phyloP scores from a whole-genome alignment of 37 sponge, comb jelly and placozoan genomes.

The Petrosia ficiformis region DNA sequence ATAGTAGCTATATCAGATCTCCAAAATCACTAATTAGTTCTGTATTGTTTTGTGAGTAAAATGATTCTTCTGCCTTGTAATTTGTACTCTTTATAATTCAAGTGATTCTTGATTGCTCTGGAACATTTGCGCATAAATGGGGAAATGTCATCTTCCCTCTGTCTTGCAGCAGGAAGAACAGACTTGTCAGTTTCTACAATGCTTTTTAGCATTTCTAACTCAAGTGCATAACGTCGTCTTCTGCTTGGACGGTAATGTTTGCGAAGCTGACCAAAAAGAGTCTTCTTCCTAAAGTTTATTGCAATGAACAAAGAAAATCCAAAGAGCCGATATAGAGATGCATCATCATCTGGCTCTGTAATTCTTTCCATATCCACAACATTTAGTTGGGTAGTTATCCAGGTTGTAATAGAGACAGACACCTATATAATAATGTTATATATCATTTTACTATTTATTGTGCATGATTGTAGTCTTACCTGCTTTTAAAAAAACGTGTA shows the following conservation, averaged over 20 bases:
- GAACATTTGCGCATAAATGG: slow-evolving; percentile 5
- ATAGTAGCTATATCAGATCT: not conserved
- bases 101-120: slow-evolving; percentile 6
- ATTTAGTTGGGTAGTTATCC: not conserved
- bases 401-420: not conserved
- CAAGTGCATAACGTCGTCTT: no score
- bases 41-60: not conserved
- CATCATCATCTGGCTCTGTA: not conserved
- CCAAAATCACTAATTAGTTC: not conserved
- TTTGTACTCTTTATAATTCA: not conserved
- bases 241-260: no score
- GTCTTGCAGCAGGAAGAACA: slow-evolving; percentile 9
- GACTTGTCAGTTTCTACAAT: no score
- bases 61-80: not conserved
- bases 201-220: no score
- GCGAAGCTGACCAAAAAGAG: not conserved
- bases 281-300: not conserved
- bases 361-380: not conserved
- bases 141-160: slow-evolving; percentile 25
- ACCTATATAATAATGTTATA: not conserved
- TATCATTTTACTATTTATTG: no score
- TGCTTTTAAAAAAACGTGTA: not conserved
- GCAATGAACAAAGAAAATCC: not conserved
- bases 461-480: no score
- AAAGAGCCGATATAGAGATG: not conserved